Evolutionary conservation across 2,888 invertebrate genomes (phyloP).

Genomic region (Frankliniella fusca): DNA sequence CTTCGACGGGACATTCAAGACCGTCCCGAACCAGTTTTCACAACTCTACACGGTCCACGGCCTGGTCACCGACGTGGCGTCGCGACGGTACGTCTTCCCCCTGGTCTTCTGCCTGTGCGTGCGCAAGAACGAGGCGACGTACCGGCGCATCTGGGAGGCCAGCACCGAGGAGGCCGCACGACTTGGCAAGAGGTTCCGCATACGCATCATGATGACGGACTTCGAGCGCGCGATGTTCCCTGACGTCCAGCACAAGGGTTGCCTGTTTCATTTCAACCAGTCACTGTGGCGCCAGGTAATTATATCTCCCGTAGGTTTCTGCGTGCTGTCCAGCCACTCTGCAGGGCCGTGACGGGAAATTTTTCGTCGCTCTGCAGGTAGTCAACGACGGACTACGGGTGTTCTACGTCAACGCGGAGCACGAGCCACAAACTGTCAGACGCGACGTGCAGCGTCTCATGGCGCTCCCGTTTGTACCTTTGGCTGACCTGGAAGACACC

Average conservation of each 20-base stretch:
- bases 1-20: conserved; percentile 15
- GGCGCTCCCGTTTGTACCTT: no score
- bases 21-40: conserved; percentile 12
- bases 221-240: conserved; percentile 2
- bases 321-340: no score
- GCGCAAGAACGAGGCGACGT: conserved; percentile 22
- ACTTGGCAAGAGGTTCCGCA: neutral
- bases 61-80: neutral
- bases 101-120: neutral
- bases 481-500: no score
- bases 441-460: no score
- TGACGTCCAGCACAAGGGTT: neutral
- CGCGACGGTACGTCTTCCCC: neutral
- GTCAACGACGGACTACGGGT: no score
- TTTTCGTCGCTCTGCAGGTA: no score
- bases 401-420: no score
- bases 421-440: no score
- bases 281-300: neutral
- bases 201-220: neutral
- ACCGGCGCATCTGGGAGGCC: neutral
- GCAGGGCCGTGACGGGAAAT: no score
- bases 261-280: conserved; percentile 18
- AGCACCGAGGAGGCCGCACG: neutral
- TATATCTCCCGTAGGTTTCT: no score
- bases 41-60: conserved; percentile 6